These are phyloP conservation scores for Podarcis muralis DNA, from an alignment of 2,113 vertebrate species.

Conservation along the genomic window DNA sequence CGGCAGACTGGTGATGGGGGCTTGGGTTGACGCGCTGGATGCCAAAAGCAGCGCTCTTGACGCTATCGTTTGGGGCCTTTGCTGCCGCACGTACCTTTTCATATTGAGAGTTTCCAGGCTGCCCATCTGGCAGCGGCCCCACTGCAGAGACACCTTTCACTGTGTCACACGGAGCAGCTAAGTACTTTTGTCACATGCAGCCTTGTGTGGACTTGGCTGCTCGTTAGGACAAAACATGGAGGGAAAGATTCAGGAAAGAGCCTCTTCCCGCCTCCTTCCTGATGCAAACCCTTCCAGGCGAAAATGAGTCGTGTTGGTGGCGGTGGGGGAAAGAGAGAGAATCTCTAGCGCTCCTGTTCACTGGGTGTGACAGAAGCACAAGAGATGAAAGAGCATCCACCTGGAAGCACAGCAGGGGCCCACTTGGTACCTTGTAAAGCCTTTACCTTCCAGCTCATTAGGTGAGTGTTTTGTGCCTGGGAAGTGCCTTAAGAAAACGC, in stretches of 20 bases:
- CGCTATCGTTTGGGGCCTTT: conserved; percentile 39
- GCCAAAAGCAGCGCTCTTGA: conserved; percentile 37
- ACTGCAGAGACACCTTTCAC: conserved; percentile 24
- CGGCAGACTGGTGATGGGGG: conserved; percentile 29
- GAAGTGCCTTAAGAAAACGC: neutral
- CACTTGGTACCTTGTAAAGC: neutral
- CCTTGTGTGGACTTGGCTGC: neutral
- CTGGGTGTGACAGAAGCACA: neutral
- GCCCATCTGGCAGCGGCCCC: neutral
- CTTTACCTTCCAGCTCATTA: neutral
- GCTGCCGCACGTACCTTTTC: conserved; percentile 12
- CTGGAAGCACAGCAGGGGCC: neutral
- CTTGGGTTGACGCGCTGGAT: conserved; percentile 57
- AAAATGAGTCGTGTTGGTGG: neutral
- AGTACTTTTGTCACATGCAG: neutral
- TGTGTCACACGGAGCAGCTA: neutral
- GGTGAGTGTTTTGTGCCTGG: neutral
- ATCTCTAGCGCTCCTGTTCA: neutral
- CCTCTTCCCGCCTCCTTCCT: neutral
- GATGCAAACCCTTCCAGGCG: neutral
- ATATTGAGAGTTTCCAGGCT: conserved; percentile 44
- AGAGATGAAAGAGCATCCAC: neutral
- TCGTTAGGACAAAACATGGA: neutral
- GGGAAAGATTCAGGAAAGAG: neutral
- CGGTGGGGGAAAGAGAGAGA: neutral